These are phyloP conservation scores for Coenonympha arcania DNA, from an alignment of 2,888 invertebrate species.

Conservation along the genomic window DNA sequence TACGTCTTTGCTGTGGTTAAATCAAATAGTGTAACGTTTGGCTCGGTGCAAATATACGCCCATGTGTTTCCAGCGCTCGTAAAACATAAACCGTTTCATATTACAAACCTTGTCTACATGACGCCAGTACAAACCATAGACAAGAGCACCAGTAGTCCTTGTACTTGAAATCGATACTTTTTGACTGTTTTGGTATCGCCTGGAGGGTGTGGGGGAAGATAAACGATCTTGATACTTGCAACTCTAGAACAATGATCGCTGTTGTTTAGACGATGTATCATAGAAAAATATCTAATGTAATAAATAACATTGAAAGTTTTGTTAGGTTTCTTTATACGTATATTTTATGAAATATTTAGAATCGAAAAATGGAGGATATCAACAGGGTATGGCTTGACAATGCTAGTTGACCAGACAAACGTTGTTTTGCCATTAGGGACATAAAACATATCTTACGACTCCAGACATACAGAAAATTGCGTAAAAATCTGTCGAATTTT, in stretches of 20 bases:
- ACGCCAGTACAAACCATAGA: slow-evolving; percentile 18
- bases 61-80: slow-evolving; percentile 26
- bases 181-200: slow-evolving; percentile 16
- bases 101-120: slow-evolving; percentile 56
- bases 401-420: too few species aligned
- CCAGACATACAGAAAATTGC: too few species aligned
- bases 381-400: too few species aligned
- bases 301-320: too few species aligned
- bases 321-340: too few species aligned
- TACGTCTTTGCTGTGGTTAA: too few species aligned
- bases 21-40: too few species aligned
- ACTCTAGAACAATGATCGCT: not conserved
- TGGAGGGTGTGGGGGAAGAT: not conserved
- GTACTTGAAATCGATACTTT: slow-evolving; percentile 39
- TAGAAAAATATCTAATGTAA: too few species aligned
- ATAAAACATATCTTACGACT: not conserved
- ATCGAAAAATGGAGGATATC: too few species aligned
- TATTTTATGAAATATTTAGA: too few species aligned
- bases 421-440: too few species aligned
- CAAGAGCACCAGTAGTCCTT: slow-evolving; percentile 38
- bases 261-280: not conserved
- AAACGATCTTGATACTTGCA: not conserved
- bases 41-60: slow-evolving; percentile 16
- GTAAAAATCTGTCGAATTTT: too few species aligned
- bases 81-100: slow-evolving; percentile 46